Conservation (phyloP, 64 coral and sea anemone species). For the Stichodactyla helianthus region DNA sequence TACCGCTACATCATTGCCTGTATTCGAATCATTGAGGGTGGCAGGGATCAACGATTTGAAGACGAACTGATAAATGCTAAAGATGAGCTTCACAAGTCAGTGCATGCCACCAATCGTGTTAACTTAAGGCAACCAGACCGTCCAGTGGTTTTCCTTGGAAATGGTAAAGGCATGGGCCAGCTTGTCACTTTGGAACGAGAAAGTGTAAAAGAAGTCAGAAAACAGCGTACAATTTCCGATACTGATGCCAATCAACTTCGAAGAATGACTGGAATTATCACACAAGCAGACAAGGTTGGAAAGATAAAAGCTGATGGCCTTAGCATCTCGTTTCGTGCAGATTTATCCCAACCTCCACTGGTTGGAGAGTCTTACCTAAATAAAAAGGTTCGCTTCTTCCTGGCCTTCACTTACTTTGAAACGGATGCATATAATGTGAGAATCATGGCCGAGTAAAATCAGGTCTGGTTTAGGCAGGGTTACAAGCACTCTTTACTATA, state of each 20-base stretch:
- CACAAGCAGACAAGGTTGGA: not conserved
- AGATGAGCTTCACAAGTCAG: not conserved
- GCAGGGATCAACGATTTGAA: not conserved
- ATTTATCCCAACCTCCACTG: slow-evolving; percentile 53
- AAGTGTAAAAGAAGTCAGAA: not conserved
- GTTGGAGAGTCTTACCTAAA: not conserved
- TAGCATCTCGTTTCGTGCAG: slow-evolving; percentile 49
- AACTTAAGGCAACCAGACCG: slow-evolving; percentile 48
- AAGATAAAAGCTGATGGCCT: slow-evolving; percentile 19
- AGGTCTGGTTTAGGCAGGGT: too few species aligned
- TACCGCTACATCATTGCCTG: slow-evolving; percentile 55
- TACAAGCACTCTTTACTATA: too few species aligned
- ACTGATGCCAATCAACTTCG: not conserved
- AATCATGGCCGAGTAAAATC: not conserved
- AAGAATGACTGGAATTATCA: not conserved
- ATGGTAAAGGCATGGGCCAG: slow-evolving; percentile 43
- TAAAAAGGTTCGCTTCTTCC: slow-evolving; percentile 42
- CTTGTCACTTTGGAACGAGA: slow-evolving; percentile 29
- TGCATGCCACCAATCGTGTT: not conserved
- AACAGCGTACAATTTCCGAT: not conserved
- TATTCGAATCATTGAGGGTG: slow-evolving; percentile 44
- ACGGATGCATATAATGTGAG: slow-evolving; percentile 63
- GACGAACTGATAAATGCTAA: not conserved
- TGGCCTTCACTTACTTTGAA: slow-evolving; percentile 72
- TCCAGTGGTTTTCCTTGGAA: slow-evolving; percentile 54